A percentile compares a stretch with the other conserved stretches of the same genome.
Conservation (phyloP, 2,888 invertebrate species). For the Sarcophaga caerulescens region DNA sequence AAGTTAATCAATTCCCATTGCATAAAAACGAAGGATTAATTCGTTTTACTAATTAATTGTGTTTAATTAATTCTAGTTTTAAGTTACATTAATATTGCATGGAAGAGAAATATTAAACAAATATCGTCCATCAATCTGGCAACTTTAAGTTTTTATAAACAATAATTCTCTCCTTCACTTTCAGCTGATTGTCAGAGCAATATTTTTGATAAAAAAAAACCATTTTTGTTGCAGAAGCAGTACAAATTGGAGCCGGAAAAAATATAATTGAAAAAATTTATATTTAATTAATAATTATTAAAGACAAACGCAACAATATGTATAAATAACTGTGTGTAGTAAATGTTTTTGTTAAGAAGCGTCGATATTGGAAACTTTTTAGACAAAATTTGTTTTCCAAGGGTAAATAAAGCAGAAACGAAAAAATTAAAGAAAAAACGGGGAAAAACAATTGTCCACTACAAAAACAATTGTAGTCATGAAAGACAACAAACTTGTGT, state of each 20-base stretch:
- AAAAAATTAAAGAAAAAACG: not conserved
- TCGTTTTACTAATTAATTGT: too few species aligned
- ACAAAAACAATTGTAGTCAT: slow-evolving; percentile 64
- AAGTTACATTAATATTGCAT: too few species aligned
- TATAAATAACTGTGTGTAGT: slow-evolving; percentile 3
- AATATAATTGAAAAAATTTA: slow-evolving; percentile 13
- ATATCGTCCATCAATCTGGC: not conserved
- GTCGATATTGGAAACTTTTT: not conserved
- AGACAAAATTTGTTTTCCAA: slow-evolving; percentile 3
- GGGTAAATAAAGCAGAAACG: slow-evolving; percentile 9
- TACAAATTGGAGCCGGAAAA: slow-evolving; percentile 54
- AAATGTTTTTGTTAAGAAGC: not conserved
- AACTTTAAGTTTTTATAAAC: not conserved
- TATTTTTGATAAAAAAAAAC: not conserved
- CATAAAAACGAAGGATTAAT: too few species aligned
- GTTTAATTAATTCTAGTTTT: too few species aligned
- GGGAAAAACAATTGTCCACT: slow-evolving; percentile 54
- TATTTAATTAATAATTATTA: not conserved
- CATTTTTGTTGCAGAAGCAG: slow-evolving; percentile 37
- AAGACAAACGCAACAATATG: slow-evolving; percentile 22
- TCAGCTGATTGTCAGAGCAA: slow-evolving; percentile 45
- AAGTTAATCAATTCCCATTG: too few species aligned
- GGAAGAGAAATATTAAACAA: too few species aligned
- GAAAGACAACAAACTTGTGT: slow-evolving; percentile 76
- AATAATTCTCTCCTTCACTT: not conserved